Evolutionary conservation across 2,113 vertebrate species (phyloP).

Genomic region (Ceratotherium simum): DNA sequence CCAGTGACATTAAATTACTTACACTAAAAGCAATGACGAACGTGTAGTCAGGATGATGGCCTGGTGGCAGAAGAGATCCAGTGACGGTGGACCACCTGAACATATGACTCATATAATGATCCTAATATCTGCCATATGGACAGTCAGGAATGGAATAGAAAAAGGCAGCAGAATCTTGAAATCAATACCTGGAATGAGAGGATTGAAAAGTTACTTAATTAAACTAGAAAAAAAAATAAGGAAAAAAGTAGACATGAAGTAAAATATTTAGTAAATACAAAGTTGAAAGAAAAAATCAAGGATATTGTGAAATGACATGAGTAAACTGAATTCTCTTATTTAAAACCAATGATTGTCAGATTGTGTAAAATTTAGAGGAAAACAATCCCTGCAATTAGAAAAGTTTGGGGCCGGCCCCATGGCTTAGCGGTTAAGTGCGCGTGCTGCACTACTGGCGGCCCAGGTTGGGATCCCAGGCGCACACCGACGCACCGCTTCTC

Average conservation of each 20-base stretch:
- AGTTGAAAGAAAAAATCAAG: constrained; percentile 12
- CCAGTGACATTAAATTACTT: no score
- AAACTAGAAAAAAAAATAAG: background rate
- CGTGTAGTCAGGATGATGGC: background rate
- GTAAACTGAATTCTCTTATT: constrained; percentile 16
- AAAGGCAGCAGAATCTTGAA: background rate
- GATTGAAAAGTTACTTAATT: constrained; percentile 13
- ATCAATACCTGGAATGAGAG: constrained; percentile 4
- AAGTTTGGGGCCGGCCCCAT: background rate
- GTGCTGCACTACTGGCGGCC: no score
- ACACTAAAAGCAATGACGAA: background rate
- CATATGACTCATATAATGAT: background rate
- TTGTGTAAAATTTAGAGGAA: background rate
- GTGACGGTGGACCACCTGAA: background rate
- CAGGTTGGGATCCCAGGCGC: no score
- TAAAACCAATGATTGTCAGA: background rate
- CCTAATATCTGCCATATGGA: background rate
- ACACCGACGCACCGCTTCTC: no score
- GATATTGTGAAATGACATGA: constrained; percentile 4
- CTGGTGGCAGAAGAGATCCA: background rate
- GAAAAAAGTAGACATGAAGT: background rate
- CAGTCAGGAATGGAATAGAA: background rate
- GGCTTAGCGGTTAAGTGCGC: no score
- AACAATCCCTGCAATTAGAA: background rate
- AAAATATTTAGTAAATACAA: constrained; percentile 44